Percentiles rank a stretch among this genome's conserved stretches.
Conservation (phyloP, 1,140 invertebrate genomes). For the Orius laevigatus region DNA sequence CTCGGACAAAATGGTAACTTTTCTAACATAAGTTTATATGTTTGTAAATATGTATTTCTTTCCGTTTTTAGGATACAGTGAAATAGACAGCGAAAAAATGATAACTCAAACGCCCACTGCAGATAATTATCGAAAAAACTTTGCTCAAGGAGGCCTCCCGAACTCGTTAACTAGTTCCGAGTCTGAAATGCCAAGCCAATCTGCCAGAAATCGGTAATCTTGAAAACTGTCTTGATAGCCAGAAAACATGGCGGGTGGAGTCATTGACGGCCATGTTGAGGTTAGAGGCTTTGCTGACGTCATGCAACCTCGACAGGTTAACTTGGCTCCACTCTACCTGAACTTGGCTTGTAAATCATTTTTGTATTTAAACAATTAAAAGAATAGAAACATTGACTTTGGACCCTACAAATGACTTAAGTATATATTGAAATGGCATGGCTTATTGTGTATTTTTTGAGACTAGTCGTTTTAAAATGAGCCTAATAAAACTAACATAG, state of each 20-base stretch:
- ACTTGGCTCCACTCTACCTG: too few species aligned
- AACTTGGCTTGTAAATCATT: too few species aligned
- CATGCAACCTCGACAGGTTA: too few species aligned
- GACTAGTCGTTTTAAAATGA: too few species aligned
- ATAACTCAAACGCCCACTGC: conserved; percentile 20
- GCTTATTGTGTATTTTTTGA: background rate
- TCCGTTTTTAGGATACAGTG: background rate
- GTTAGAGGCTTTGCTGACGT: too few species aligned
- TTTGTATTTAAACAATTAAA: too few species aligned
- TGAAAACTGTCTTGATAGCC: conserved; percentile 21
- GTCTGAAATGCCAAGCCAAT: conserved; percentile 27
- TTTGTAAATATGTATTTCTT: conserved; percentile 2
- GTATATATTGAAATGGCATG: background rate
- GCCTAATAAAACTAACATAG: too few species aligned
- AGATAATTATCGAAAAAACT: conserved; percentile 32
- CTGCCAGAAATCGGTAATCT: too few species aligned
- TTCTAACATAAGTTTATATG: conserved; percentile 6
- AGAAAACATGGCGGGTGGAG: conserved; percentile 27
- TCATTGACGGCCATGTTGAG: too few species aligned
- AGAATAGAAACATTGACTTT: too few species aligned
- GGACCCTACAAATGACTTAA: background rate
- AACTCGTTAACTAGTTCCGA: conserved; percentile 30
- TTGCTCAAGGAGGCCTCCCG: conserved; percentile 32
- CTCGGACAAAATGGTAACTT: conserved; percentile 14
- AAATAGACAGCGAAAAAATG: conserved; percentile 13